These are phyloP conservation scores for Anableps anableps DNA, from an alignment of 2,797 vertebrate species.

Conservation along the genomic window DNA sequence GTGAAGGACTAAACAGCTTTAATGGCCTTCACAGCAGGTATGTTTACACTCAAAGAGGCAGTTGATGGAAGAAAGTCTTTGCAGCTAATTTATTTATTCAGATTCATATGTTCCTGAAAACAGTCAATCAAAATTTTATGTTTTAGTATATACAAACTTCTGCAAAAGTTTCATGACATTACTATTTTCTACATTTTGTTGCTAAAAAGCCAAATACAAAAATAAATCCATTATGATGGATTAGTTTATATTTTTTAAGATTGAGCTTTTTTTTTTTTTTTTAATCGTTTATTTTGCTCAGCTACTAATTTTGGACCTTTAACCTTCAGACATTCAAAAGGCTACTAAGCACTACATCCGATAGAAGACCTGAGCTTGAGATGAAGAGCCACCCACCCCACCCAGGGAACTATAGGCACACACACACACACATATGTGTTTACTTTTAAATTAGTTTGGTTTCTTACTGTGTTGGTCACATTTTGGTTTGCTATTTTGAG, in stretches of 20 bases:
- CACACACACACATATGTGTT: too few relatives aligned
- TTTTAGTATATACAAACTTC: background rate
- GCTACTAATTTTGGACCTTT: background rate
- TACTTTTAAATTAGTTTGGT: too few relatives aligned
- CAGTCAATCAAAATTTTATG: background rate
- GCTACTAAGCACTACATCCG: too few relatives aligned
- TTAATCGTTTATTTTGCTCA: background rate
- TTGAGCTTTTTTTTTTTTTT: too few relatives aligned
- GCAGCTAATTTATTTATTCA: background rate
- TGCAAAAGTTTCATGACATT: background rate
- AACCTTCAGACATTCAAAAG: background rate
- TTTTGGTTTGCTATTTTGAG: background rate
- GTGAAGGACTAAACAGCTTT: conserved; percentile 57
- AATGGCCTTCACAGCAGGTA: conserved; percentile 27
- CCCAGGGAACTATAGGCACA: too few relatives aligned
- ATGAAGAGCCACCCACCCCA: too few relatives aligned
- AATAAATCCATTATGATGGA: background rate
- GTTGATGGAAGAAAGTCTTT: conserved; percentile 1
- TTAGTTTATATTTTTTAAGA: background rate
- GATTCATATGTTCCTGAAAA: background rate
- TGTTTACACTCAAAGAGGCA: background rate
- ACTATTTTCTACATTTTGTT: background rate
- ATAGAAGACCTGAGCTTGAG: too few relatives aligned
- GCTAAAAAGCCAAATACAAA: background rate
- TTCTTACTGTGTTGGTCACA: background rate